These are phyloP conservation scores for Trogon melanurus DNA, from an alignment of 2,113 vertebrate species.

Conservation along the genomic window DNA sequence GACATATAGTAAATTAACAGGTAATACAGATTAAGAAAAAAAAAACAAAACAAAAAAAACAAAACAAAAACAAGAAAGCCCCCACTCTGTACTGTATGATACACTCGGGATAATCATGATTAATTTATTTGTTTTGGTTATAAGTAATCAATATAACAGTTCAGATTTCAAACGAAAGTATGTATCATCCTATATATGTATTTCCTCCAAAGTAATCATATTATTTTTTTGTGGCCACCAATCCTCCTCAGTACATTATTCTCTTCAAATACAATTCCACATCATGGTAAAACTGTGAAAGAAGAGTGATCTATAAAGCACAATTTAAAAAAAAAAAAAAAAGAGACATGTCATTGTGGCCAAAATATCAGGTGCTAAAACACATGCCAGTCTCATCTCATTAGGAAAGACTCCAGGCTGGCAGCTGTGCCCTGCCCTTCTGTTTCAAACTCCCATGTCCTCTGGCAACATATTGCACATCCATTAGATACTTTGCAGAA, in stretches of 20 bases:
- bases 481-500: not conserved
- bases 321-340: not conserved
- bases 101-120: not conserved
- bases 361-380: slow-evolving; percentile 22
- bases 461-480: not conserved
- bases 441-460: not conserved
- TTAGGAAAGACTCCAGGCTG: slow-evolving; percentile 2
- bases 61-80: not conserved
- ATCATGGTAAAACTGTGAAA: not conserved
- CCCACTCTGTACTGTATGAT: not conserved
- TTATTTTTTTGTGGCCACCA: not conserved
- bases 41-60: not conserved
- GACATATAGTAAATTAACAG: not conserved
- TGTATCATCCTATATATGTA: not conserved
- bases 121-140: not conserved
- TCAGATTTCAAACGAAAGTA: not conserved
- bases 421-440: not conserved
- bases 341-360: not conserved
- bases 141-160: not conserved
- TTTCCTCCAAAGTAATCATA: not conserved
- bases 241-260: not conserved
- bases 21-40: not conserved
- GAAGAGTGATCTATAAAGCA: not conserved
- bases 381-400: not conserved
- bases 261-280: not conserved